Evolutionary conservation across 2,888 invertebrate species (phyloP).

Genomic region (Zaprionus lineosus): DNA sequence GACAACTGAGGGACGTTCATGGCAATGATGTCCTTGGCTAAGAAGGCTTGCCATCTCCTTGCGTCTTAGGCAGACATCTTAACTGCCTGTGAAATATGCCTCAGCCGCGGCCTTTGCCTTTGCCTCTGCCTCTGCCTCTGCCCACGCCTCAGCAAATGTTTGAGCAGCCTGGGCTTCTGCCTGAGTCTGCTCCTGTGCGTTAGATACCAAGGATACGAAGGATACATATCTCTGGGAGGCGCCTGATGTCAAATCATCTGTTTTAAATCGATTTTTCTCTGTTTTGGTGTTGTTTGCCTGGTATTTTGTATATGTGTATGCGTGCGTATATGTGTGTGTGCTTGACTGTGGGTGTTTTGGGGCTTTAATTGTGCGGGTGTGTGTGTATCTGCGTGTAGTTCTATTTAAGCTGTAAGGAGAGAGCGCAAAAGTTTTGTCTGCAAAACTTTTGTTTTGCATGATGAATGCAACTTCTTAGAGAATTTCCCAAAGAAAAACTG

Average conservation of each 20-base stretch:
- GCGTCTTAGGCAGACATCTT: conserved; percentile 33
- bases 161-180: conserved; percentile 5
- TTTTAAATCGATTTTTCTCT: conserved; percentile 70
- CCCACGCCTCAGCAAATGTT: too few relatives aligned
- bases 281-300: conserved; percentile 48
- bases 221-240: conserved; percentile 27
- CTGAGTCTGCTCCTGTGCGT: conserved; percentile 15
- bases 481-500: conserved; percentile 21
- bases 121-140: conserved; percentile 5
- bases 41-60: conserved; percentile 2
- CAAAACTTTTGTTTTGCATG: conserved; percentile 41
- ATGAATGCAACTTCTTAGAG: conserved; percentile 34
- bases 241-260: conserved; percentile 70
- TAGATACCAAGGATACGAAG: conserved; percentile 27
- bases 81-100: conserved; percentile 51
- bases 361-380: too few relatives aligned
- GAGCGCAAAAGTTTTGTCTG: conserved; percentile 13
- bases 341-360: too few relatives aligned
- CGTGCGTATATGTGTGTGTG: not conserved
- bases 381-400: conserved; percentile 16
- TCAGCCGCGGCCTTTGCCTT: conserved; percentile 5
- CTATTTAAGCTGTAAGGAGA: too few relatives aligned
- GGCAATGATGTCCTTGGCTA: conserved; percentile 1
- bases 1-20: conserved; percentile 40
- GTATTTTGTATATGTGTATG: not conserved